Conservation (phyloP, 2,888 invertebrate genomes). For the Electrophaes corylata region DNA sequence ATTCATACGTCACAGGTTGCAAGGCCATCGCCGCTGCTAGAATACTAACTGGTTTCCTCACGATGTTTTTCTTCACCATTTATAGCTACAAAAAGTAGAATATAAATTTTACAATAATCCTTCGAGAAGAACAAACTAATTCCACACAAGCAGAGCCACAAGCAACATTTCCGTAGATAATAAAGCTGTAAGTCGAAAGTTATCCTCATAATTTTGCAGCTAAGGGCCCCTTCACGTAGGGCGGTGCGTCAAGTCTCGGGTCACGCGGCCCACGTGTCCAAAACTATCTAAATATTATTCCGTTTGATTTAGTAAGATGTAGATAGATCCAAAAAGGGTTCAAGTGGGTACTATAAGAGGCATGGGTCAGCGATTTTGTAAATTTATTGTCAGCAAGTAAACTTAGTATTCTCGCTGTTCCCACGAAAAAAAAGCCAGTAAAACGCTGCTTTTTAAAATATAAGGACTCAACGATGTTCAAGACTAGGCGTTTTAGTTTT, state of each 20-base stretch:
- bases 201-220: slow-evolving; percentile 32
- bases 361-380: slow-evolving; percentile 24
- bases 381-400: slow-evolving; percentile 10
- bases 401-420: neutral
- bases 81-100: neutral
- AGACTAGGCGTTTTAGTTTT: too few species aligned
- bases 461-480: too few species aligned
- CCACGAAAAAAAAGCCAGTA: neutral
- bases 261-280: slow-evolving; percentile 19
- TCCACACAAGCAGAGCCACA: slow-evolving; percentile 21
- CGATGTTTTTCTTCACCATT: too few species aligned
- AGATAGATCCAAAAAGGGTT: slow-evolving; percentile 20
- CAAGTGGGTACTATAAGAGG: slow-evolving; percentile 14
- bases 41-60: too few species aligned
- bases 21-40: too few species aligned
- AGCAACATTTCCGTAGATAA: slow-evolving; percentile 29
- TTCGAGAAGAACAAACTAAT: slow-evolving; percentile 21
- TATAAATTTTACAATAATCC: slow-evolving; percentile 23
- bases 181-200: slow-evolving; percentile 30
- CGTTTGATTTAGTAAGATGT: slow-evolving; percentile 30
- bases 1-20: too few species aligned
- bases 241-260: slow-evolving; percentile 4
- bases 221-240: slow-evolving; percentile 20
- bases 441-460: neutral
- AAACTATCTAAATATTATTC: slow-evolving; percentile 25